Percentiles rank a stretch among this genome's conserved stretches.
Conservation (phyloP, 2,888 invertebrate genomes). For the Cosmopolites sordidus region DNA sequence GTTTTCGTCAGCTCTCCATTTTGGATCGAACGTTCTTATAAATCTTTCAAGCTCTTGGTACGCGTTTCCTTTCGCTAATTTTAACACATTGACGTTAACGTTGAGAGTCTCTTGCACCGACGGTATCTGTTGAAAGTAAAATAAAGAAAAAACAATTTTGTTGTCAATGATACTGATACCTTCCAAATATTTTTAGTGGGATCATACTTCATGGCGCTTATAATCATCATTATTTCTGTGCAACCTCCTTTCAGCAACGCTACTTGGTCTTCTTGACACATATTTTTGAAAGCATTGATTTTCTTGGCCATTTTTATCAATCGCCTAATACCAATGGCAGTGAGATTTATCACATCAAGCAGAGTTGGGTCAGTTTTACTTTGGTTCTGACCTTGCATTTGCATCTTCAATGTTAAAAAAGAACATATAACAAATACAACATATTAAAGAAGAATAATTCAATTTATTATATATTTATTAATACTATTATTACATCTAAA, state of each 20-base stretch:
- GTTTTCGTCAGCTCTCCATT: conserved; percentile 83
- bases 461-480: too few relatives aligned
- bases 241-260: conserved; percentile 86
- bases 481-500: too few relatives aligned
- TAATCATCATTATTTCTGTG: conserved; percentile 92
- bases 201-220: conserved; percentile 90
- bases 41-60: conserved; percentile 84
- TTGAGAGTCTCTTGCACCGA: conserved; percentile 71
- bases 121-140: conserved; percentile 59
- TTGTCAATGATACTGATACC: conserved; percentile 48
- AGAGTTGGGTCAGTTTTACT: conserved; percentile 61
- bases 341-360: conserved; percentile 82
- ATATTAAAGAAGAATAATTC: too few relatives aligned
- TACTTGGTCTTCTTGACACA: conserved; percentile 93
- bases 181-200: conserved; percentile 86
- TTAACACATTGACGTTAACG: conserved; percentile 84
- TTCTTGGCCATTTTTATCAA: conserved; percentile 81
- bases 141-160: too few relatives aligned
- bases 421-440: too few relatives aligned
- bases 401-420: too few relatives aligned
- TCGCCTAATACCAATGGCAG: conserved; percentile 86
- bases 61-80: conserved; percentile 83
- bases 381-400: conserved; percentile 31
- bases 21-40: conserved; percentile 77
- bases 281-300: conserved; percentile 83